Conservation (phyloP, 23 tunicate species). For the Ciona savignyi region DNA sequence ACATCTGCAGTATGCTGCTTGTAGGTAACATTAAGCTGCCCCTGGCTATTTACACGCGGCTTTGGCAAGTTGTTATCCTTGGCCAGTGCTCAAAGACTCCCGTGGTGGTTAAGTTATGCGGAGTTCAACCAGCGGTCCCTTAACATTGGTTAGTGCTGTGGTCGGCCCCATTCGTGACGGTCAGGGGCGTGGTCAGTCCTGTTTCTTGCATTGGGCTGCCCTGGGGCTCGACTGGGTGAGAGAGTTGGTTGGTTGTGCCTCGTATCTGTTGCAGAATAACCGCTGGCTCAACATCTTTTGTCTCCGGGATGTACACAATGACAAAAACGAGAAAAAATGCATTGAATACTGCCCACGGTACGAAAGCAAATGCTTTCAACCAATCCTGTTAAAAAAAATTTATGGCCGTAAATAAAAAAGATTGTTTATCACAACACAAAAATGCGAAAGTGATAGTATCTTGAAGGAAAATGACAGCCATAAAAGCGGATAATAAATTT, state of each 20-base stretch:
- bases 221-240: not conserved
- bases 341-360: slow-evolving; percentile 56
- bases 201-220: not conserved
- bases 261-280: slow-evolving; percentile 12
- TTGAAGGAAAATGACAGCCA: no score
- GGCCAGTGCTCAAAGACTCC: no score
- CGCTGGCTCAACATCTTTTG: slow-evolving; percentile 24
- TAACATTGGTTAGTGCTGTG: no score
- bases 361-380: slow-evolving; percentile 42
- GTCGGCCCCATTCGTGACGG: no score
- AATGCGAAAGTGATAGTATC: no score
- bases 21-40: not conserved
- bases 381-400: slow-evolving; percentile 28
- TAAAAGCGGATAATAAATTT: no score
- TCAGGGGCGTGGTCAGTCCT: not conserved
- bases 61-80: no score
- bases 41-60: not conserved
- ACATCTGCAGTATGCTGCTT: not conserved
- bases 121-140: no score
- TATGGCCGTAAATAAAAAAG: not conserved
- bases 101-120: no score
- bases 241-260: not conserved
- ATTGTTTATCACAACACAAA: no score
- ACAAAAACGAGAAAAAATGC: slow-evolving; percentile 49
- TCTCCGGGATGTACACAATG: slow-evolving; percentile 51